Conservation (phyloP, 2,797 vertebrate genomes). For the Sebastes aleutianus region DNA sequence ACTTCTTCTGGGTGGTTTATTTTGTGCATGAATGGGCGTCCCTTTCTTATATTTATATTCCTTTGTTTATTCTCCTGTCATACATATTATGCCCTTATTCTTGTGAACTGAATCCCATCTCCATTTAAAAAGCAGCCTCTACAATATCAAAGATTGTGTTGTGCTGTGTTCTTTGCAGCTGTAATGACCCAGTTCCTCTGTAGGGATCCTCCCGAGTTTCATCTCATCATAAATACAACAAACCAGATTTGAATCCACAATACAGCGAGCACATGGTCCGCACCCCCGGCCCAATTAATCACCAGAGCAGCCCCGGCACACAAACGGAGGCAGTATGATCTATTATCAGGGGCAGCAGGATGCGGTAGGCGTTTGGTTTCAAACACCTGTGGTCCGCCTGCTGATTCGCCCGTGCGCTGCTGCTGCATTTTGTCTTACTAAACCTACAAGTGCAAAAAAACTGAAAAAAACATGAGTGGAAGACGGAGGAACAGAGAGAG, state of each 20-base stretch:
- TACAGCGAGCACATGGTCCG: conserved; percentile 1
- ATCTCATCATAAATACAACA: conserved; percentile 19
- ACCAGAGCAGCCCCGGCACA: conserved; percentile 15
- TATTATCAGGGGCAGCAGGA: conserved; percentile 15
- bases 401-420: background rate
- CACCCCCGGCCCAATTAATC: conserved; percentile 33
- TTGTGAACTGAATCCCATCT: background rate
- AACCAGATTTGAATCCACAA: conserved; percentile 12
- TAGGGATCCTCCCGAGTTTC: conserved; percentile 12
- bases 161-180: background rate
- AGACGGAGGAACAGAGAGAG: background rate
- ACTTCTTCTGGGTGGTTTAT: background rate
- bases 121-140: background rate
- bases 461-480: conserved; percentile 1
- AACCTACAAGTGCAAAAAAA: conserved; percentile 34
- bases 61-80: background rate
- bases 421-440: conserved; percentile 52
- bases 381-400: conserved; percentile 37
- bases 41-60: background rate
- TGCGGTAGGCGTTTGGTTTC: conserved; percentile 18
- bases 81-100: background rate
- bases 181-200: conserved; percentile 6
- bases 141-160: background rate
- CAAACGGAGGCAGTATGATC: conserved; percentile 16
- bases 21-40: background rate